Percentiles rank a stretch among this genome's conserved stretches.
Conservation (phyloP, 2,797 vertebrate species). For the Coregonus sp. region DNA sequence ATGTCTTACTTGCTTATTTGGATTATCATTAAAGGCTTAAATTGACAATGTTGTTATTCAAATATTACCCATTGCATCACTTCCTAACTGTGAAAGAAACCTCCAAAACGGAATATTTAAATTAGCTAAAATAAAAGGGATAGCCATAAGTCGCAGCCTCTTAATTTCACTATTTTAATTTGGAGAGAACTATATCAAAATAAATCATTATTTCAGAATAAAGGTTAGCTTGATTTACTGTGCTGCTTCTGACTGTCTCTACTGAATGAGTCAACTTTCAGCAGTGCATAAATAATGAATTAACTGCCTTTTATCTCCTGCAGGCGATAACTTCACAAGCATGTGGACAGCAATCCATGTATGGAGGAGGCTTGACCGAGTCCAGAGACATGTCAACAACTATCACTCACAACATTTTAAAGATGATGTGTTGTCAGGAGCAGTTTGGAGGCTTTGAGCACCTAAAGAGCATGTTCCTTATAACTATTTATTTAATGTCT, state of each 20-base stretch:
- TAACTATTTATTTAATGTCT: neutral
- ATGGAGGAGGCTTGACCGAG: constrained; percentile 46
- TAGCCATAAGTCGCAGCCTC: neutral
- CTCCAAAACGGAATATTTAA: too few relatives aligned
- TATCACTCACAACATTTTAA: constrained; percentile 42
- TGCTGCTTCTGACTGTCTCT: constrained; percentile 36
- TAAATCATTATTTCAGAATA: constrained; percentile 58
- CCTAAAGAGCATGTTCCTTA: neutral
- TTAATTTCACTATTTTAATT: neutral
- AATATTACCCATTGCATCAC: too few relatives aligned
- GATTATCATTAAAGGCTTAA: too few relatives aligned
- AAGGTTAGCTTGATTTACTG: constrained; percentile 41
- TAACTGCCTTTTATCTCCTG: constrained; percentile 68
- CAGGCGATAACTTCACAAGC: constrained; percentile 62
- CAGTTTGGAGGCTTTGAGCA: neutral
- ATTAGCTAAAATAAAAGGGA: too few relatives aligned
- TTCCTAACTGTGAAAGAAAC: too few relatives aligned
- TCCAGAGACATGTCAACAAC: constrained; percentile 67
- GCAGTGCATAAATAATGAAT: constrained; percentile 63
- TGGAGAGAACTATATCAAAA: constrained; percentile 45
- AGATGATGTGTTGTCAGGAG: neutral
- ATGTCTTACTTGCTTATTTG: too few relatives aligned
- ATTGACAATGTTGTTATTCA: too few relatives aligned
- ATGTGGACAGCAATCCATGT: constrained; percentile 49
- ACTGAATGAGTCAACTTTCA: constrained; percentile 53